Evolutionary conservation across 2,888 invertebrate species (phyloP).

Genomic region (Drosophila meridionalis): DNA sequence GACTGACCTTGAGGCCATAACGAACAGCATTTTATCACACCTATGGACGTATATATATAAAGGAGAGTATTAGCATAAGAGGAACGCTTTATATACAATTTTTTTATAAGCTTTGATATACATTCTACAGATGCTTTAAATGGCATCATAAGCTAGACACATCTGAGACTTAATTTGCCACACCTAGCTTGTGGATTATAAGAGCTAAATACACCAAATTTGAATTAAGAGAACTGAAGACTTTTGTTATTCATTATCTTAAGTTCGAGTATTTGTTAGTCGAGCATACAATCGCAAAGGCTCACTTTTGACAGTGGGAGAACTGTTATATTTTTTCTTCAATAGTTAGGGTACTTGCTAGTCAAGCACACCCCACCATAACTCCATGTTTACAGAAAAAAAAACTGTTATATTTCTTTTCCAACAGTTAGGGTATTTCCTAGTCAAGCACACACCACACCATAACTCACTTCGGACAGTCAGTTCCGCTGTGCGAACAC

Average conservation of each 20-base stretch:
- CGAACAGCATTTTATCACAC: background rate
- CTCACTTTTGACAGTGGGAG: background rate
- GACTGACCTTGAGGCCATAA: slow-evolving; percentile 23
- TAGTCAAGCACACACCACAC: background rate
- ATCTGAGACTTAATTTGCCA: background rate
- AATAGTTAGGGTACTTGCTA: background rate
- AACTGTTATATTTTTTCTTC: background rate
- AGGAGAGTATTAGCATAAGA: background rate
- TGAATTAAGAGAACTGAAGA: background rate
- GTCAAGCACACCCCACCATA: too few species aligned
- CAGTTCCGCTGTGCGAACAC: slow-evolving; percentile 41
- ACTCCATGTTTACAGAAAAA: too few species aligned
- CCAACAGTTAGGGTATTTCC: background rate
- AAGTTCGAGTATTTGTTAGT: too few species aligned
- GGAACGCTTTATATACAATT: background rate
- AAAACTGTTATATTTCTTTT: background rate
- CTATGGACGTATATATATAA: background rate
- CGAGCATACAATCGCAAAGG: too few species aligned
- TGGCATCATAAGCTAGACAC: background rate
- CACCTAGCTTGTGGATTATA: background rate
- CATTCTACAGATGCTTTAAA: background rate
- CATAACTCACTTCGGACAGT: slow-evolving; percentile 26
- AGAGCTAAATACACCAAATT: background rate
- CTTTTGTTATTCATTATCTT: too few species aligned
- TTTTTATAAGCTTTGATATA: background rate